Evolutionary conservation across 2,113 vertebrate species (phyloP), one percentile per base, ranked within the genome.

Genomic region (Melanerpes aurifrons): DNA sequence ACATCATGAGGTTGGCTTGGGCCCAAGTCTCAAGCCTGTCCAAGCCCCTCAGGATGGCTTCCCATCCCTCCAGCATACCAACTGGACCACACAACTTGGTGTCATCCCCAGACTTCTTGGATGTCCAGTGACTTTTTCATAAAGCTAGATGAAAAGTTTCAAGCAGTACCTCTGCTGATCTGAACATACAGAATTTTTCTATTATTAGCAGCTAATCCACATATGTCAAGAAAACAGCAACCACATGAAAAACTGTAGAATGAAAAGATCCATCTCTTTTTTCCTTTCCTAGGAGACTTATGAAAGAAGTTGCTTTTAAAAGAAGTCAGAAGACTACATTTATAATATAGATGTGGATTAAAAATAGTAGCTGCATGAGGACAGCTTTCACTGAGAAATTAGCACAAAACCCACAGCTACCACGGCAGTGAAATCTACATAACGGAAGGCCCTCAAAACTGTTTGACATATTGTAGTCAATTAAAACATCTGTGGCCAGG

Each of bases 401-500:
- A 43, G 12, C 18, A 35, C 7, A 45, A 62, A 75, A 12, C 1
- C 0, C 37, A 67, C 31, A 75, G 7, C 22, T 69, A 32, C 31
- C 13, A 37, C 3, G 72, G 37, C 25, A 29, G 15, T 84, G 50
- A 82, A 89, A 69, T 75, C n/a, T 50, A 19, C 40, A 37, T 35
- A 31, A 79, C 75, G 43, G 31, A 84, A 56, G 59, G 56, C 26
- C 26, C 71, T 82, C 64, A 85, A 63, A 92, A 56, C 10, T 35
- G 6, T 56, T 89, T 10, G 16, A 54, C 18, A 63, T 31, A 29
- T 35, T 77, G 43, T 56, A 82, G 64, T 63, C 54, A 91, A 92
- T 73, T 67, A 71, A 85, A 94, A 82, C 92, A 93, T 87, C 84
- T 87, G 84, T 70, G 57, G 37, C 57, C 64, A 85, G 1, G 28